phyloP scores from a whole-genome alignment of 2,113 vertebrate genomes.

The Monopterus albus region DNA sequence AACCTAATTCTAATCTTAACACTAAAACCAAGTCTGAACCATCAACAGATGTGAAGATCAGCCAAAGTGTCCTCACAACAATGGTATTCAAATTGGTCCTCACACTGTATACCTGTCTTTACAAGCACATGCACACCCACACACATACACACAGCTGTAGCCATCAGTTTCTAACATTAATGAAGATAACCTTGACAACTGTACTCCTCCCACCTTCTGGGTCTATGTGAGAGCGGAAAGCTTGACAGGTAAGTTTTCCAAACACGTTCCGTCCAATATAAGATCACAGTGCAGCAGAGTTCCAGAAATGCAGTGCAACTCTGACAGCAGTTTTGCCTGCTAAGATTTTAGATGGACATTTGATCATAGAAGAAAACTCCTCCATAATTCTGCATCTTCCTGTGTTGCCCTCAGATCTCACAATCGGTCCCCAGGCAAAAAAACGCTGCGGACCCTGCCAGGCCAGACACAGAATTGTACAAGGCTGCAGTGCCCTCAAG shows the following conservation, averaged over 20 bases:
- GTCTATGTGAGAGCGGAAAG: neutral
- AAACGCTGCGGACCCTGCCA: too few species aligned
- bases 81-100: too few species aligned
- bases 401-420: neutral
- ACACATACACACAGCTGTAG: neutral
- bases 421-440: too few species aligned
- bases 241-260: neutral
- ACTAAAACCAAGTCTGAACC: too few species aligned
- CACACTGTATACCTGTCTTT: too few species aligned
- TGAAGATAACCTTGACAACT: conserved; percentile 27
- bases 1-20: too few species aligned
- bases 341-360: neutral
- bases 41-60: too few species aligned
- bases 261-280: too few species aligned
- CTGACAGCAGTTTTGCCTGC: neutral
- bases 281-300: neutral
- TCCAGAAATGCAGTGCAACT: rapidly evolving
- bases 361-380: neutral
- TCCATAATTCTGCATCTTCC: neutral
- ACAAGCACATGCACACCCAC: conserved; percentile 2
- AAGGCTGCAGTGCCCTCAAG: conserved; percentile 44
- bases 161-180: conserved; percentile 41
- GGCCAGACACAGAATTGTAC: neutral
- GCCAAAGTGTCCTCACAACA: too few species aligned
- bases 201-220: neutral